Conservation (phyloP, 1,140 invertebrate genomes). For the Meloidogyne chitwoodi region DNA sequence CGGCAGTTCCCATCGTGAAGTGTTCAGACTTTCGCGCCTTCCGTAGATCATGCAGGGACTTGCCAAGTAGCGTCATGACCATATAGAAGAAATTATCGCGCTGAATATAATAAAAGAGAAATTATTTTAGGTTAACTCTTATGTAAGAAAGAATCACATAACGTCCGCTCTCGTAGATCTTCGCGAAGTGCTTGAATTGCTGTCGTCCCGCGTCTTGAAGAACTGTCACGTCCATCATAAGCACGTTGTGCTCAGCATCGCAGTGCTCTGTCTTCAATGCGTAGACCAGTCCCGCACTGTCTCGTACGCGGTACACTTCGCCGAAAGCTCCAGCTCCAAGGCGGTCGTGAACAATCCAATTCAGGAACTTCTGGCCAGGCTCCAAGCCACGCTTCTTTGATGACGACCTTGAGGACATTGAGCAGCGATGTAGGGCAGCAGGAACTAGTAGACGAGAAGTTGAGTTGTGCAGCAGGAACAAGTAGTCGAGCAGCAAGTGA, state of each 20-base stretch:
- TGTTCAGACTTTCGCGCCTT: constrained; percentile 22
- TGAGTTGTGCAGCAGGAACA: too few species aligned
- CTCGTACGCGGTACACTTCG: neutral
- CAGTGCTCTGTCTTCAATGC: neutral
- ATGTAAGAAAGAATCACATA: neutral
- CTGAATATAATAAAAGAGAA: neutral
- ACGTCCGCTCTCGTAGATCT: neutral
- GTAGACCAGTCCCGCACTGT: neutral
- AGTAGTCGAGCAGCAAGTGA: too few species aligned
- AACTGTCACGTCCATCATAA: neutral
- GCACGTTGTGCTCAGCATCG: neutral
- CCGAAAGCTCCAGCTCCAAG: neutral
- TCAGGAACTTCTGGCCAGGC: neutral
- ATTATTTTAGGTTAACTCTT: too few species aligned
- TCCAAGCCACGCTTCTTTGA: neutral
- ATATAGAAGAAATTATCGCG: constrained; percentile 47
- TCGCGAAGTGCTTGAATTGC: neutral
- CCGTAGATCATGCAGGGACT: constrained; percentile 51
- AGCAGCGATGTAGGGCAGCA: too few species aligned
- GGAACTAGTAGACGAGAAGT: too few species aligned
- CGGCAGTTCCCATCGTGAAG: constrained; percentile 32
- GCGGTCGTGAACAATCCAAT: neutral
- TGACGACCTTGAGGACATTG: too few species aligned
- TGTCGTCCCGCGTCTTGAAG: neutral
- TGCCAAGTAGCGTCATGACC: constrained; percentile 53